Base-by-base conservation (phyloP, 2,888 invertebrate genomes). In the Brachylomia viminalis region DNA sequence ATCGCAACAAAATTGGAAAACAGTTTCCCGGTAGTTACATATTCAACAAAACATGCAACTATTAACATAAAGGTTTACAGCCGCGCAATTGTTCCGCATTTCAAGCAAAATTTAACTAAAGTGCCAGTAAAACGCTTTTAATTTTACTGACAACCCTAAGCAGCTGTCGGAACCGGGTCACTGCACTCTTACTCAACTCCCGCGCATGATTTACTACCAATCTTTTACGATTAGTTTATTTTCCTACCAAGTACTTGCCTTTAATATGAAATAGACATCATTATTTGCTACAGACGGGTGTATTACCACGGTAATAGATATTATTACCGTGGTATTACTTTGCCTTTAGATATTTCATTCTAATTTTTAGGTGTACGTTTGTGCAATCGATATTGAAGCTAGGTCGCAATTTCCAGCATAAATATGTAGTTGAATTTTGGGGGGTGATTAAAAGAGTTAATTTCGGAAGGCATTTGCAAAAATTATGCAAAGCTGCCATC, bases 181-280 rank as follows among this genome's bases (percentile, higher is more conserved):
- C 45, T 77, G 86, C 85, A 88, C 87, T 86, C 84, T 64, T 64
- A 75, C 75, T 71, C 78, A 75, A 71, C 73, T 83, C 70, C 47
- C 64, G 75, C 70, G 72, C 72, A 83, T 88, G 88, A 83, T 83
- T 85, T 87, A 87, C 74, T 58, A 58, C 62, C 59, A 78, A 75
- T 61, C 54, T 72, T 86, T 86, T 84, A 88, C 69, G 84, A 75
- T 79, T 65, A 42, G 72, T 86, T 86, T 80, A 86, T 86, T 86
- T 82, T 86, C 73, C 78, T 71, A 75, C 23, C 49, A 76, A 80
- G 77, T 77, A 75, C 72, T 67, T 27, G 38, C 45, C 27, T 71
- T n/a, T 62, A 58, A 66, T 59, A 76, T 86, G 54, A 82, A 59
- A 61, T 68, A 73, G 45, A 70, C n/a, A 72, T 69, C 20, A 47